A percentile compares a stretch with the other conserved stretches of the same genome.
These are phyloP conservation scores for Drosophila eohydei DNA, from an alignment of 2,888 invertebrate genomes.

Conservation along the genomic window DNA sequence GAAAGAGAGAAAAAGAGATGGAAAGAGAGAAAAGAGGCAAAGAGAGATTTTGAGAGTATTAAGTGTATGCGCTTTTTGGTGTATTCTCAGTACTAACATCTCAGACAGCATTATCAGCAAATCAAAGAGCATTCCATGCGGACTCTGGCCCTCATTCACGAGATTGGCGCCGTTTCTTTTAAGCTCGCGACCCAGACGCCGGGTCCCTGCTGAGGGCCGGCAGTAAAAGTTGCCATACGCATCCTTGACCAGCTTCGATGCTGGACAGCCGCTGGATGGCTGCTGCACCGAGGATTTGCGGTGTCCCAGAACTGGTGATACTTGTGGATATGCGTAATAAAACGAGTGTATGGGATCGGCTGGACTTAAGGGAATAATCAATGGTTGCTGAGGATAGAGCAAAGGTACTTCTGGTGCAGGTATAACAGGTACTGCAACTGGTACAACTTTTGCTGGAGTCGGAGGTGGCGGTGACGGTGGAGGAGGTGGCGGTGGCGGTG, in stretches of 20 bases:
- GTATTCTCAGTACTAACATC: slow-evolving; percentile 45
- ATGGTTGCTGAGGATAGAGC: slow-evolving; percentile 28
- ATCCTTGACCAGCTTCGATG: slow-evolving; percentile 61
- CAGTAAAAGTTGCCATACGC: slow-evolving; percentile 65
- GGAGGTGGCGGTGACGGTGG: slow-evolving; percentile 31
- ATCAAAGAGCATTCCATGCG: slow-evolving; percentile 66
- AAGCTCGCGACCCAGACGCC: slow-evolving; percentile 57
- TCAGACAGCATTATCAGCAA: slow-evolving; percentile 51
- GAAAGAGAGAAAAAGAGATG: background rate
- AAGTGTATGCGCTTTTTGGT: background rate
- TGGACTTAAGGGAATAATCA: slow-evolving; percentile 62
- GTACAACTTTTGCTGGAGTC: slow-evolving; percentile 24
- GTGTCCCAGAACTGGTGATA: slow-evolving; percentile 36
- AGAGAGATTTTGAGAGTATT: background rate
- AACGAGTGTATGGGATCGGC: slow-evolving; percentile 70
- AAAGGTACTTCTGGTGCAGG: slow-evolving; percentile 23
- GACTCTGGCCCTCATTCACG: slow-evolving; percentile 42
- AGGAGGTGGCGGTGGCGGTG: slow-evolving; percentile 43
- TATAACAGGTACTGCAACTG: background rate
- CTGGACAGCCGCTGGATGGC: slow-evolving; percentile 56
- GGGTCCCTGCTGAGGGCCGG: slow-evolving; percentile 31
- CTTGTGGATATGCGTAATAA: slow-evolving; percentile 63
- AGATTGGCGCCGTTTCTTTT: slow-evolving; percentile 40
- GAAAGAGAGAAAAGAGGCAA: background rate
- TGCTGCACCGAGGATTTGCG: slow-evolving; percentile 51